Conservation (phyloP, 23 tunicate species). For the Ciona savignyi region DNA sequence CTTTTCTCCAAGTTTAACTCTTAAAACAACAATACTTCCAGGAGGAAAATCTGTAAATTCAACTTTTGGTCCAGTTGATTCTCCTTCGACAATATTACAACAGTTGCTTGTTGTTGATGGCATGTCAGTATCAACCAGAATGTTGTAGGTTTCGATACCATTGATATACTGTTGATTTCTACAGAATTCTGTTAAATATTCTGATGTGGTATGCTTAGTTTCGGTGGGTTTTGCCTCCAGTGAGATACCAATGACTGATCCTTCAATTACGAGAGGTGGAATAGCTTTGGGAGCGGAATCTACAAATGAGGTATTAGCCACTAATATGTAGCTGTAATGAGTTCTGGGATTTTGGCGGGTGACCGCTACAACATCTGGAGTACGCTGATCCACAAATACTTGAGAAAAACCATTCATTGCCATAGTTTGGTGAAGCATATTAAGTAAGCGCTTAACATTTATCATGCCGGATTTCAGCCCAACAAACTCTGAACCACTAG, state of each 20-base stretch:
- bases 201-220: not conserved
- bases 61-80: slow-evolving; percentile 5
- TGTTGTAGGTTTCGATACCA: slow-evolving; percentile 41
- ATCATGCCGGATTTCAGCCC: slow-evolving; percentile 34
- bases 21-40: slow-evolving; percentile 72
- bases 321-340: slow-evolving; percentile 67
- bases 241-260: slow-evolving; percentile 50
- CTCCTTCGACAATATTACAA: slow-evolving; percentile 15
- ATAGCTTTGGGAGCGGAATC: slow-evolving; percentile 7
- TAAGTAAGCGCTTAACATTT: slow-evolving; percentile 35
- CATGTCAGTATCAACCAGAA: slow-evolving; percentile 37
- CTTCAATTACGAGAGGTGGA: slow-evolving; percentile 59
- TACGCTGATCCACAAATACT: slow-evolving; percentile 82
- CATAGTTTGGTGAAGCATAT: slow-evolving; percentile 58
- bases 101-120: slow-evolving; percentile 27
- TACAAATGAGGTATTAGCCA: slow-evolving; percentile 78
- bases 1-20: slow-evolving; percentile 37
- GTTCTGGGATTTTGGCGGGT: slow-evolving; percentile 76
- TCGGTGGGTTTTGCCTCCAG: slow-evolving; percentile 67
- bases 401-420: slow-evolving; percentile 73
- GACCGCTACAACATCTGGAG: slow-evolving; percentile 75
- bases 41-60: slow-evolving; percentile 83
- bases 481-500: slow-evolving; percentile 7
- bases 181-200: slow-evolving; percentile 21
- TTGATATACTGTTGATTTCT: slow-evolving; percentile 38